A percentile compares a stretch with the other conserved stretches of the same genome.
Conservation (phyloP, 2,797 vertebrate species). For the Pipistrellus nathusii region DNA sequence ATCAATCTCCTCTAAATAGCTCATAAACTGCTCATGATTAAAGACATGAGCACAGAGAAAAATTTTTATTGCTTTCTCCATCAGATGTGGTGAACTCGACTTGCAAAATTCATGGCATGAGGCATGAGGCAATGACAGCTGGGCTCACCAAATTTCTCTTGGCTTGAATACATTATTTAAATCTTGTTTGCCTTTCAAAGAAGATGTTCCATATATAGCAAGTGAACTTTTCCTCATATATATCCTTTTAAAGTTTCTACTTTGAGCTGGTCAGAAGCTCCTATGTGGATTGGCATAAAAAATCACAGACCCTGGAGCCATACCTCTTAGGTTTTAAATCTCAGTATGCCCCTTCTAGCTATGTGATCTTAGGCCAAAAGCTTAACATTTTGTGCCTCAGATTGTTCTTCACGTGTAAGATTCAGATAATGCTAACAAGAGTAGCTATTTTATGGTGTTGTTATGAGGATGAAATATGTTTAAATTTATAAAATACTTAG, state of each 20-base stretch:
- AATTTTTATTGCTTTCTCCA: constrained; percentile 24
- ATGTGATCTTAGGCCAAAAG: not conserved
- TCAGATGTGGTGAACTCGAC: not conserved
- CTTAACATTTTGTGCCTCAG: not conserved
- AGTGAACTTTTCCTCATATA: constrained; percentile 31
- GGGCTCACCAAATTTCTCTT: constrained; percentile 50
- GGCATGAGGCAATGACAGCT: constrained; percentile 23
- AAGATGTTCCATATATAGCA: not conserved
- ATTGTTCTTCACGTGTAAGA: constrained; percentile 18
- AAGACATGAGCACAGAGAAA: constrained; percentile 36
- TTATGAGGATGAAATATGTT: constrained; percentile 8
- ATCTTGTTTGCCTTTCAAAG: constrained; percentile 38
- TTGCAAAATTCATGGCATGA: constrained; percentile 46
- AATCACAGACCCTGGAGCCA: not conserved
- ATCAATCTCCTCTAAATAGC: constrained; percentile 49
- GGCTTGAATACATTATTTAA: constrained; percentile 49
- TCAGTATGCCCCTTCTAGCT: not conserved
- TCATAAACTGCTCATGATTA: constrained; percentile 45
- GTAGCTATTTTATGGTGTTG: not conserved
- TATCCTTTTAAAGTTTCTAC: constrained; percentile 2
- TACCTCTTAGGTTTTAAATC: not conserved
- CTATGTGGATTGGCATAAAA: not conserved
- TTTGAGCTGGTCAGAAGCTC: not conserved
- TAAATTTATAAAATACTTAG: constrained; percentile 40
- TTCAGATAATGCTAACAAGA: constrained; percentile 28